These are phyloP conservation scores for Cyaniris semiargus DNA, from an alignment of 2,888 invertebrate species.

Conservation along the genomic window DNA sequence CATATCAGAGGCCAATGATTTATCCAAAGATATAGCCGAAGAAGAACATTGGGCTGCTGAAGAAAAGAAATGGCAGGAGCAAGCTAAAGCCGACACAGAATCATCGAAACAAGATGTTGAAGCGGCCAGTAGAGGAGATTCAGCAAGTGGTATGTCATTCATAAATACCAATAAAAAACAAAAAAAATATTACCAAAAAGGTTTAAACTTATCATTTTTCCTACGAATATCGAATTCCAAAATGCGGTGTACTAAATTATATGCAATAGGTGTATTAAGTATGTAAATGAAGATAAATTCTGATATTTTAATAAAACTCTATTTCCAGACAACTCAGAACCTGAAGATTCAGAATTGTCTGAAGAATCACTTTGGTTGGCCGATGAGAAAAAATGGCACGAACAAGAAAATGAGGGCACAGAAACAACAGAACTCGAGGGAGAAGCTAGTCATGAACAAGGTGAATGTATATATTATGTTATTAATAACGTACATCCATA, in stretches of 20 bases:
- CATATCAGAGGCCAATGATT: background rate
- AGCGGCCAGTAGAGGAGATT: background rate
- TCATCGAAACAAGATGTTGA: background rate
- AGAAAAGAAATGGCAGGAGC: constrained; percentile 12
- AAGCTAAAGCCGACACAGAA: background rate
- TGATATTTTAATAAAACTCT: background rate
- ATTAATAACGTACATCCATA: background rate
- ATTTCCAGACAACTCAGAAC: background rate
- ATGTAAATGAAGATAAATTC: background rate
- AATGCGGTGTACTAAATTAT: background rate
- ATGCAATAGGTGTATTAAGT: background rate
- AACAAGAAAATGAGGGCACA: background rate
- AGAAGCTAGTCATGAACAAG: background rate
- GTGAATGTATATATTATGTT: background rate
- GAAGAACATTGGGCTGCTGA: constrained; percentile 13
- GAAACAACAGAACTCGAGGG: background rate
- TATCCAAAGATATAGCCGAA: background rate
- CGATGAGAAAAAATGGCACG: constrained; percentile 6
- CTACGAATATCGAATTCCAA: background rate
- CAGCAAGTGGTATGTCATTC: background rate
- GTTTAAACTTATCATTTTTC: background rate
- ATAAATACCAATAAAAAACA: background rate
- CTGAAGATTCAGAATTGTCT: background rate
- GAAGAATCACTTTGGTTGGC: constrained; percentile 2
- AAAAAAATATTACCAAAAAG: background rate